Base-by-base conservation (phyloP, 2,797 vertebrate species). In the Centroberyx gerrardi region DNA sequence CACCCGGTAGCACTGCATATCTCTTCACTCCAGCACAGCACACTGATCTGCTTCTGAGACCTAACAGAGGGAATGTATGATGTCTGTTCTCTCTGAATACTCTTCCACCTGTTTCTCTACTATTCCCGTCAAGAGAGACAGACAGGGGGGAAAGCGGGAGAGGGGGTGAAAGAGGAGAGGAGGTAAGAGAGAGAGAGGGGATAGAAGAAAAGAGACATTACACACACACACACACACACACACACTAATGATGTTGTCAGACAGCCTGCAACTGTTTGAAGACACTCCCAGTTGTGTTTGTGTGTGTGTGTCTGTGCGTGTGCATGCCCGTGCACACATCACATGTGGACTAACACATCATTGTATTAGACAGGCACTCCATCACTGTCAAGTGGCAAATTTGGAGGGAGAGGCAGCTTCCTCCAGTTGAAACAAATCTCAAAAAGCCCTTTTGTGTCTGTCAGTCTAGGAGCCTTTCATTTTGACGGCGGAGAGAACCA, bases 351-450 rank as follows among this genome's bases (percentile, higher is more conserved):
- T 62, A 72, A 83, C 87, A 69, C 85, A 70, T 85, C 90, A 79
- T 84, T 79, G 84, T 74, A 82, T 88, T 78, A 91, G 91, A 93
- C 92, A 85, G 88, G 68, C 88, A 58, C 93, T 93, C 90, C 88
- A 87, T 94, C 93, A 94, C 88, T 94, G 94, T 93, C 94, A 94
- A 86, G 86, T 79, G 83, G 86, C 77, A 92, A 89, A 94, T 94
- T 93, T 85, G 87, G 88, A 87, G 67, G 81, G 91, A 93, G 85
- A 91, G 85, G 82, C 86, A 44, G 85, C 88, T 93, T 94, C 92
- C 90, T 85, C 87, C 78, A 87, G 90, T 90, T 88, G 88, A 90
- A 90, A 89, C 83, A 87, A 90, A 90, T 91, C 90, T 93, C 86
- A 92, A 90, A 90, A 93, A 90, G 86, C 78, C 81, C 87, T 88